Base-by-base conservation (phyloP, 2,888 invertebrate genomes). In the Papilio gigon region DNA sequence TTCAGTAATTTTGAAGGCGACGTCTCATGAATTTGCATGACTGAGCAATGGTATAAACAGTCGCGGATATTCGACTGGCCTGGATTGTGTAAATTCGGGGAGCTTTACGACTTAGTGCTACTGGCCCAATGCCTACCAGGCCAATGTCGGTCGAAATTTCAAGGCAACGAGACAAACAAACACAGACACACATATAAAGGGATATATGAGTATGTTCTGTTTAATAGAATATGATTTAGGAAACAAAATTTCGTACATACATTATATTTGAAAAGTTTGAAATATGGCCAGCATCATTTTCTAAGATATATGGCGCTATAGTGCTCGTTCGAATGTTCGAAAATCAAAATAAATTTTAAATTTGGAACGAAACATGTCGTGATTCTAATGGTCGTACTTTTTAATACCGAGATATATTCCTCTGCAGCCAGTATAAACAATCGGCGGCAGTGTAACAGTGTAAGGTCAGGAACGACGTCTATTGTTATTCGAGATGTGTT, bases 401-500 rank as follows among this genome's bases (percentile, higher is more conserved):
- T 63, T 35, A 11, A 59, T 35, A 59, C 50, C 37, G 60, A 59
- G 37, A 40, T 64, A 37, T 56, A 47, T 59, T 68, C 40, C 62
- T 37, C 37, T 58, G 44, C 27, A 30, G 60, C 47, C 44, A 37
- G 65, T 61, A 65, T 27, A 20, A 65, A 65, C 27, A 37, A 65
- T 65, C 44, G 56, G 44, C 59, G 64, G 56, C 68, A 47, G 58
- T 68, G 65, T 62, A 70, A 47, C 65, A 63, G 67, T 75, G 76
- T 81, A 83, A 84, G 84, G 84, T 84, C 84, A 81, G 76, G 75
- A 78, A 70, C 72, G 71, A 67, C 71, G 70, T 73, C 76, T 67
- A 81, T 87, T 87, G 80, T 80, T 84, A 88, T 88, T 85, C 87
- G 77, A 77, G 80, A 78, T 73, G 74, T 78, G 77, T 74, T 72